Evolutionary conservation across 1,140 invertebrate species (phyloP), one percentile per base, ranked within the genome.

Genomic region (Notospermus geniculatus): DNA sequence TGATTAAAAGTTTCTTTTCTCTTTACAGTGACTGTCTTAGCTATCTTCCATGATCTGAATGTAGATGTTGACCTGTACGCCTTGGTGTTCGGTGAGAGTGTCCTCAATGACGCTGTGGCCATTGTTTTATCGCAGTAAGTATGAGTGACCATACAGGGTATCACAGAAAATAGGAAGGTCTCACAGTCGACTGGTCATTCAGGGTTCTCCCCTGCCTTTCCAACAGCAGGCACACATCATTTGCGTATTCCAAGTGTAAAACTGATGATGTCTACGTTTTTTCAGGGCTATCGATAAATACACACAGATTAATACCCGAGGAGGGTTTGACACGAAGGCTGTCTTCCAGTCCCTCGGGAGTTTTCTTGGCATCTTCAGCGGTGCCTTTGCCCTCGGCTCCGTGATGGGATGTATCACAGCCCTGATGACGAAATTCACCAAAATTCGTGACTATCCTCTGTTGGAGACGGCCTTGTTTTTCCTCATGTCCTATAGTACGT

Each of bases 1-100:
- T 1, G 1, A 15, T 64, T 53, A 30, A n/a, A 56, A 46, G 15
- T 27, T 52, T 46, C 45, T 50, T 52, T 60, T 58, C 30, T 50
- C 50, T 53, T 77, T 81, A 67, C 71, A 83, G 86, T 97, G 32
- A 96, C 94, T 27, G 89, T 97, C 54, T 85, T 97, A 64, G 93
- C 94, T 56, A 94, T 97, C 76, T 97, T 97, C 82, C 89, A 90
- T 73, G 94, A 97, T 83, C 86, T 97, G 65, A 89, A 93, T 77
- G 96, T 98, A 13, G 97, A 99, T 84, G 95, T 97, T 17, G 98
- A 97, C 84, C 83, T 99, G n/a, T 98, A 98, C 85, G 96, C 97
- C 54, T 86, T 99, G 56, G 95, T 99, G 43, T 98, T 99, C 85
- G 97, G 97, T 61, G 97, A 99, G 83, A 96, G 93, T 84, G 96